These are phyloP conservation scores for Apogon hyalosoma DNA, from an alignment of 2,797 vertebrate species.

Conservation along the genomic window DNA sequence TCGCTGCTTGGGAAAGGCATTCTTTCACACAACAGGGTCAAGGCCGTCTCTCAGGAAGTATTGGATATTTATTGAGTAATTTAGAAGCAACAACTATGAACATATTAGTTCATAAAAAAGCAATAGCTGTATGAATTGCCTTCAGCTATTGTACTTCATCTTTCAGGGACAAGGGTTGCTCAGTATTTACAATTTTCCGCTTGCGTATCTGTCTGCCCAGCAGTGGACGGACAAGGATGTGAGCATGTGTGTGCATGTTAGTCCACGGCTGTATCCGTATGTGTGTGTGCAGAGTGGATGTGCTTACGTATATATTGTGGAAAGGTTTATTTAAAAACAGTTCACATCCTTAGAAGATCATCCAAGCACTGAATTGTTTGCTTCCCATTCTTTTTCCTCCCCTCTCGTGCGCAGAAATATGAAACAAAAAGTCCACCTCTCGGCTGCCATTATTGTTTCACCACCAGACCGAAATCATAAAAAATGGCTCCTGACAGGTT, in stretches of 20 bases:
- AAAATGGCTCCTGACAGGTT: conserved; percentile 46
- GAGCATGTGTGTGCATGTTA: conserved; percentile 6
- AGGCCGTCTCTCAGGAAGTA: conserved; percentile 71
- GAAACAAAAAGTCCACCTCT: conserved; percentile 15
- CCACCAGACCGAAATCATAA: conserved; percentile 43
- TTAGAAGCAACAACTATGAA: conserved; percentile 73
- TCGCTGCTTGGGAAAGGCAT: conserved; percentile 36
- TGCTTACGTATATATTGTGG: conserved; percentile 13
- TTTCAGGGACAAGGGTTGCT: conserved; percentile 69
- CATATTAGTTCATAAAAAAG: conserved; percentile 81
- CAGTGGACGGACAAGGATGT: conserved; percentile 38
- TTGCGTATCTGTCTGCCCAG: conserved; percentile 31
- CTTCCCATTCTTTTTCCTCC: conserved; percentile 15
- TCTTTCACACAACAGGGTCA: conserved; percentile 73
- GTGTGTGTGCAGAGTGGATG: background rate
- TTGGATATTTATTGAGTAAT: conserved; percentile 82
- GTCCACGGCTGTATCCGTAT: conserved; percentile 5
- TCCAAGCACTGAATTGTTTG: background rate
- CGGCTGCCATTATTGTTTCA: conserved; percentile 29
- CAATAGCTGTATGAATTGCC: conserved; percentile 68
- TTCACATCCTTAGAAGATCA: background rate
- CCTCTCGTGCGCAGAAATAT: conserved; percentile 12
- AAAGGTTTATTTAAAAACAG: conserved; percentile 8
- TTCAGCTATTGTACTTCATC: conserved; percentile 57
- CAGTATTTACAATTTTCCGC: conserved; percentile 70